A percentile compares a stretch with the other conserved stretches of the same genome.
phyloP scores from a whole-genome alignment of 2,888 invertebrate species.

The Eupithecia centaureata region DNA sequence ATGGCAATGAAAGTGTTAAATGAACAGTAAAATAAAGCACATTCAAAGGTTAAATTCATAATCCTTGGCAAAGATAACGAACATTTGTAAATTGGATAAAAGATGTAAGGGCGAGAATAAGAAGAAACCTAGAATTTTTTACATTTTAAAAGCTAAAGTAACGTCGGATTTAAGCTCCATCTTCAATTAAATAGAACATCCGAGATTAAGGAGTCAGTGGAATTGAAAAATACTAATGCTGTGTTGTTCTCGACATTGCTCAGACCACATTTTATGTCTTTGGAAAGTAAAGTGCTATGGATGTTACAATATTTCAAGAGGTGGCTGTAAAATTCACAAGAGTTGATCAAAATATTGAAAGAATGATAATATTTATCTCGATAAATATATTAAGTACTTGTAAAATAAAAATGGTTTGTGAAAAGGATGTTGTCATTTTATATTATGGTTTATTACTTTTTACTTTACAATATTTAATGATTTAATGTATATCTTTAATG shows the following conservation, averaged over 20 bases:
- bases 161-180: background rate
- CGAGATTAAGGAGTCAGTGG: background rate
- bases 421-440: too few species aligned
- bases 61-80: background rate
- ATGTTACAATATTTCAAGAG: background rate
- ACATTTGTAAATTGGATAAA: background rate
- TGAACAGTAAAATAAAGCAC: background rate
- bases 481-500: too few species aligned
- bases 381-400: background rate
- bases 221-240: slow-evolving; percentile 1
- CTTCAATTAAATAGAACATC: background rate
- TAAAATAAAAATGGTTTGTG: too few species aligned
- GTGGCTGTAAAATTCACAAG: background rate
- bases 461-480: too few species aligned
- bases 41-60: background rate
- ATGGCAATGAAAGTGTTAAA: too few species aligned
- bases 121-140: background rate
- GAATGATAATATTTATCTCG: background rate
- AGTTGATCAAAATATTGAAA: background rate
- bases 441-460: too few species aligned
- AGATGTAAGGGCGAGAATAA: background rate
- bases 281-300: background rate
- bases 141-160: background rate
- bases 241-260: background rate
- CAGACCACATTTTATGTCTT: background rate